phyloP scores from a whole-genome alignment of 2,888 invertebrate species.

The Spicauda simplicius region DNA sequence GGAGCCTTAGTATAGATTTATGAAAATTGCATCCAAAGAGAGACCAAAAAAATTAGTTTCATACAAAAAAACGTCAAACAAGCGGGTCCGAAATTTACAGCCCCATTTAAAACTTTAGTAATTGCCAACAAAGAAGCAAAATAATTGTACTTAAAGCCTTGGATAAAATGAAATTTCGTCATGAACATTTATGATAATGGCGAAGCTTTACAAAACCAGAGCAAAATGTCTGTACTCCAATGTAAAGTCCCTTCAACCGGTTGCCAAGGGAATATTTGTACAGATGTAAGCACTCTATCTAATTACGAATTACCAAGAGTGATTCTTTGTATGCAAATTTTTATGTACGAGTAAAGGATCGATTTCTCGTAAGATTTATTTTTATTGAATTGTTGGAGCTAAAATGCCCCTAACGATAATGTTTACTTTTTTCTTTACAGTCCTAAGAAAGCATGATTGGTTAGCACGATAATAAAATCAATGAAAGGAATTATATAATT shows the following conservation, averaged over 20 bases:
- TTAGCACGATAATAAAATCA: too few species aligned
- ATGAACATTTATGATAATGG: conserved; percentile 41
- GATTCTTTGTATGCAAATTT: conserved; percentile 35
- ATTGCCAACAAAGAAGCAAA: conserved; percentile 53
- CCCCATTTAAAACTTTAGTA: conserved; percentile 54
- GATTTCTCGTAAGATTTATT: conserved; percentile 4
- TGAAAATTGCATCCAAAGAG: too few species aligned
- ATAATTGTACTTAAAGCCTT: conserved; percentile 53
- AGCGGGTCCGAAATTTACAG: background rate
- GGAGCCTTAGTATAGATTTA: too few species aligned
- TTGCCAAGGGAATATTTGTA: conserved; percentile 28
- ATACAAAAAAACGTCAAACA: background rate
- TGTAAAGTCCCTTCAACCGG: conserved; percentile 26
- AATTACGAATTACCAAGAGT: conserved; percentile 31
- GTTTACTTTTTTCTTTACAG: background rate
- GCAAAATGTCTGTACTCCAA: conserved; percentile 16
- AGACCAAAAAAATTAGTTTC: background rate
- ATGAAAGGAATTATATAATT: too few species aligned
- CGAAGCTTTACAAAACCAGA: conserved; percentile 30
- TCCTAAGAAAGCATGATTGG: too few species aligned
- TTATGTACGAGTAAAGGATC: background rate
- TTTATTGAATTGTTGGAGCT: background rate
- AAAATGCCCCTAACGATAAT: background rate
- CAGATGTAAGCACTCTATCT: conserved; percentile 32
- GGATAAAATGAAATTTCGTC: conserved; percentile 41